phyloP scores from a whole-genome alignment of 1,140 invertebrate genomes.

The Chionoecetes opilio region DNA sequence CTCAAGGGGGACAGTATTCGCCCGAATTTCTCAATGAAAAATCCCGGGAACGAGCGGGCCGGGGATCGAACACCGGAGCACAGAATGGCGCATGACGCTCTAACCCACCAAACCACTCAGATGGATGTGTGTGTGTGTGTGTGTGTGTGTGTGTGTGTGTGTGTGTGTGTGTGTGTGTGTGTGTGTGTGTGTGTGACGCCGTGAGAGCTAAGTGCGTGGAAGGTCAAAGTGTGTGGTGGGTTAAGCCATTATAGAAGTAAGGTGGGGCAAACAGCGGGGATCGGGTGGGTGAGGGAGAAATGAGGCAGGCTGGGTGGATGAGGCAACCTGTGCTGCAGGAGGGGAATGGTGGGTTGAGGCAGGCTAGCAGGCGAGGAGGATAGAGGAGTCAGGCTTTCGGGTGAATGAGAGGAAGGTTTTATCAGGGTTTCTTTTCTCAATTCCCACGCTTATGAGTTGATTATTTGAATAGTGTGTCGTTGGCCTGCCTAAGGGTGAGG shows the following conservation, averaged over 20 bases:
- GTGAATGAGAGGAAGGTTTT: constrained; percentile 34
- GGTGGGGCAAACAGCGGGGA: background rate
- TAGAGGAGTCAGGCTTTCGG: background rate
- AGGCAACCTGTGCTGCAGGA: no score
- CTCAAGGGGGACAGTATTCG: no score
- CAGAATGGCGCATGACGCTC: no score
- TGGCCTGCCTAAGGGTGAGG: no score
- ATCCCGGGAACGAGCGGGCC: no score
- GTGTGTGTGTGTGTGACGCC: constrained; percentile 4
- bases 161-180: constrained; percentile 37
- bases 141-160: background rate
- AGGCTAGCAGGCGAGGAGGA: background rate
- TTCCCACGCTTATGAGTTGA: background rate
- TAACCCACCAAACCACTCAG: no score
- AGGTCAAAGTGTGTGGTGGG: background rate
- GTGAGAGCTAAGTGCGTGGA: constrained; percentile 4
- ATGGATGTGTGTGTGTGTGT: constrained; percentile 3
- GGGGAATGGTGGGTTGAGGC: no score
- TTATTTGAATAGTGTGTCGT: background rate
- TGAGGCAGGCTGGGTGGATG: background rate
- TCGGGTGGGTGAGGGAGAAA: background rate
- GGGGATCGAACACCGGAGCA: no score
- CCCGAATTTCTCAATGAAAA: no score
- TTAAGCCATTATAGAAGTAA: background rate
- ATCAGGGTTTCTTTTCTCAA: background rate